Evolutionary conservation across 2,113 vertebrate species (phyloP), one percentile per base, ranked within the genome.

Genomic region (Ochotona curzoniae): DNA sequence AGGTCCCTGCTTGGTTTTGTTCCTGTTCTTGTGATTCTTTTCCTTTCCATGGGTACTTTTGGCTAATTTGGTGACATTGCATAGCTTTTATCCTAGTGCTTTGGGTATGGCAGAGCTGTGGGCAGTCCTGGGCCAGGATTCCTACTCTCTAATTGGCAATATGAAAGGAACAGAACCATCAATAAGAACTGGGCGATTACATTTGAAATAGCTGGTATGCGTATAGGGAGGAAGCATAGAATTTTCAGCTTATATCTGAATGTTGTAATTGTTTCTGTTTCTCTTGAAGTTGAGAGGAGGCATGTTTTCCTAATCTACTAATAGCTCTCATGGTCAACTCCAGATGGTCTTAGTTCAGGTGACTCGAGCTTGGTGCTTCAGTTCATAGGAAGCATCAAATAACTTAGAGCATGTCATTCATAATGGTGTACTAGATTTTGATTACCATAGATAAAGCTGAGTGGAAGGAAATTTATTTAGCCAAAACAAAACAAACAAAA

Each of bases 391-490:
- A 94, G 21, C 66, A 44, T 61, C 44, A 87, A 82, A 92, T 67
- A 86, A 71, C 30, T 35, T 57, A 57, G 54, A 90, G 73, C 12
- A 32, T 8, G 8, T 71, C 88, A 32, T 90, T 79, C 18, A 80
- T 21, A 49, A n/a, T 81, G n/a, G 38, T 81, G 14, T 35, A 20
- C 20, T 54, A 74, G 30, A 51, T 20, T 90, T 92, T 69, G 44
- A 75, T 12, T 90, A 20, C 30, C 76, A 80, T 28, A 10, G 70
- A 85, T 10, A 75, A 94, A 44, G 13, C 73, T 85, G n/a, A 47
- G 25, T 21, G 32, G 91, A 92, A 69, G 4, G 18, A 71, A 63
- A 44, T 90, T 95, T 86, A 71, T 49, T 90, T 94, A 76, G 47
- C 38, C n/a, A 61, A 11, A 75, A 70, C 13, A 83, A 83, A 74